phyloP scores from a whole-genome alignment of 2,888 invertebrate genomes.

The Xanthorhoe spadicearia region DNA sequence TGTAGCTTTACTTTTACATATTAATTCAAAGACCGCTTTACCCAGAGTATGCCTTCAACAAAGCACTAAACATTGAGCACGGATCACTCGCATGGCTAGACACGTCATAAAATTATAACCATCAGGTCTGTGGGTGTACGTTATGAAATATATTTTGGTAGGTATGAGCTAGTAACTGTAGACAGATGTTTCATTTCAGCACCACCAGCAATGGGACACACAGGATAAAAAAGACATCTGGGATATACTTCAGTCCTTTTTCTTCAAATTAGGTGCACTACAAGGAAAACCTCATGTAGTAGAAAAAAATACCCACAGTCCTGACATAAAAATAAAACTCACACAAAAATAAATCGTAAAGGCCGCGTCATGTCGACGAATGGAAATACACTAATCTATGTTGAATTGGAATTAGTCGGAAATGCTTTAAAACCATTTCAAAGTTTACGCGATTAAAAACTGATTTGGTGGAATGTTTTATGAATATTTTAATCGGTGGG shows the following conservation, averaged over 20 bases:
- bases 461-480: neutral
- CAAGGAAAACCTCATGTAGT: too few species aligned
- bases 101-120: constrained; percentile 25
- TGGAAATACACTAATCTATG: constrained; percentile 27
- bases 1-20: neutral
- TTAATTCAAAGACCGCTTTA: neutral
- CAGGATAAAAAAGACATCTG: too few species aligned
- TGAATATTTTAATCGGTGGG: neutral
- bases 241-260: too few species aligned
- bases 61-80: constrained; percentile 20
- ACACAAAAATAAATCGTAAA: constrained; percentile 19
- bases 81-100: constrained; percentile 18
- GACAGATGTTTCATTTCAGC: too few species aligned
- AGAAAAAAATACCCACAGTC: neutral
- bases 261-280: too few species aligned
- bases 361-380: constrained; percentile 15
- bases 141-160: too few species aligned
- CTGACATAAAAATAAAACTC: constrained; percentile 6
- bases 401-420: constrained; percentile 10
- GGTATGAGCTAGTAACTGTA: too few species aligned
- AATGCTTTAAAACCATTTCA: constrained; percentile 3
- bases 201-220: too few species aligned
- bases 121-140: neutral
- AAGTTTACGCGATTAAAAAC: neutral
- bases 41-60: constrained; percentile 12